Conservation (phyloP, 2,888 invertebrate species). For the Apamea monoglypha region DNA sequence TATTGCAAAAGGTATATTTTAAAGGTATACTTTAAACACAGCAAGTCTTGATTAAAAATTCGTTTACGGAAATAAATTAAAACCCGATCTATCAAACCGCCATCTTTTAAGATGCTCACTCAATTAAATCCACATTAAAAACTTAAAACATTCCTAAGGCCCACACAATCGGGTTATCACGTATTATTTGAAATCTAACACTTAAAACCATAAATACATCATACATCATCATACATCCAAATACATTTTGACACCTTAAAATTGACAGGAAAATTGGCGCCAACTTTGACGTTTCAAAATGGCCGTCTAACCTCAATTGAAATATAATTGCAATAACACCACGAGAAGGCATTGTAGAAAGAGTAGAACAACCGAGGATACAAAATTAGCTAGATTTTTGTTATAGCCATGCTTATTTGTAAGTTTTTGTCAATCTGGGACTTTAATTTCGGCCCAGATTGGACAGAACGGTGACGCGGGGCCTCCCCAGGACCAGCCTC, state of each 20-base stretch:
- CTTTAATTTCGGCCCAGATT: conserved; percentile 92
- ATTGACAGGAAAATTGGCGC: conserved; percentile 71
- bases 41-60: conserved; percentile 65
- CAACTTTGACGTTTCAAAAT: conserved; percentile 71
- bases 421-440: conserved; percentile 84
- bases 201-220: conserved; percentile 54
- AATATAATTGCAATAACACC: conserved; percentile 70
- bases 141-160: conserved; percentile 40
- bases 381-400: conserved; percentile 68
- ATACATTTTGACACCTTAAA: conserved; percentile 65
- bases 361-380: conserved; percentile 70
- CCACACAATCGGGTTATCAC: conserved; percentile 41
- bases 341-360: conserved; percentile 74
- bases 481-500: conserved; percentile 96
- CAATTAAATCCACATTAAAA: conserved; percentile 33
- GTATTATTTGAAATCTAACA: conserved; percentile 46
- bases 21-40: conserved; percentile 61
- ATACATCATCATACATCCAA: conserved; percentile 54
- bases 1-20: conserved; percentile 56
- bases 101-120: neutral
- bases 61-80: conserved; percentile 55
- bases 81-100: conserved; percentile 34
- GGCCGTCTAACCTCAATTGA: conserved; percentile 69
- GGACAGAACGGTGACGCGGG: conserved; percentile 94
- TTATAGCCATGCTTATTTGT: conserved; percentile 54